phyloP scores from a whole-genome alignment of 1,140 invertebrate species.

The Diploscapter pachys region DNA sequence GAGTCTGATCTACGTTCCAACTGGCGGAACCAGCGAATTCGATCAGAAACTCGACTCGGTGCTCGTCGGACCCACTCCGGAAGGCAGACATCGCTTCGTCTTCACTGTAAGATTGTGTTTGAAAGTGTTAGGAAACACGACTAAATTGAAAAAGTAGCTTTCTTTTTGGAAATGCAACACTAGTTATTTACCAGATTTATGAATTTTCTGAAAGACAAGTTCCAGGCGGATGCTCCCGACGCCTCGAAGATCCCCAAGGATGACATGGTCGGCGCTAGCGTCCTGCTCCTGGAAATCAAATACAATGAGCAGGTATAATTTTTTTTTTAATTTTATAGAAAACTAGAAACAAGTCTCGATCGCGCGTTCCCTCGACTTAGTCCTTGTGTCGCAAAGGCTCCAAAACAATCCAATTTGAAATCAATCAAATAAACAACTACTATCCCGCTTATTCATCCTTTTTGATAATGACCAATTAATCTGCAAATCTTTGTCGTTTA shows the following conservation, averaged over 20 bases:
- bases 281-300: constrained; percentile 89
- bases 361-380: too few relatives aligned
- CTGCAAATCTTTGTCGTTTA: too few relatives aligned
- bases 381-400: too few relatives aligned
- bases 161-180: constrained; percentile 15
- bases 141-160: constrained; percentile 16
- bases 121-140: constrained; percentile 20
- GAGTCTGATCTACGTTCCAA: constrained; percentile 99
- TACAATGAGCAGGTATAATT: constrained; percentile 68
- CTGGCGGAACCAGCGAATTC: constrained; percentile 91
- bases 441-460: too few relatives aligned
- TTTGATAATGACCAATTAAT: too few relatives aligned
- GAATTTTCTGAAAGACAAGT: background rate
- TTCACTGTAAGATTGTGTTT: constrained; percentile 71
- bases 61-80: constrained; percentile 93
- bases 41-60: constrained; percentile 84
- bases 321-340: constrained; percentile 37
- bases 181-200: background rate
- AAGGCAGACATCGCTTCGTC: constrained; percentile 93
- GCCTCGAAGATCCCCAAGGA: constrained; percentile 85
- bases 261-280: constrained; percentile 93
- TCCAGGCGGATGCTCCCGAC: constrained; percentile 86
- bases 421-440: too few relatives aligned
- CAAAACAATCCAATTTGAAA: too few relatives aligned
- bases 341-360: too few relatives aligned